Percentiles rank a stretch among this genome's conserved stretches.
Evolutionary conservation across 1,140 invertebrate species (phyloP).

Genomic region (Heliconius melpomene): DNA sequence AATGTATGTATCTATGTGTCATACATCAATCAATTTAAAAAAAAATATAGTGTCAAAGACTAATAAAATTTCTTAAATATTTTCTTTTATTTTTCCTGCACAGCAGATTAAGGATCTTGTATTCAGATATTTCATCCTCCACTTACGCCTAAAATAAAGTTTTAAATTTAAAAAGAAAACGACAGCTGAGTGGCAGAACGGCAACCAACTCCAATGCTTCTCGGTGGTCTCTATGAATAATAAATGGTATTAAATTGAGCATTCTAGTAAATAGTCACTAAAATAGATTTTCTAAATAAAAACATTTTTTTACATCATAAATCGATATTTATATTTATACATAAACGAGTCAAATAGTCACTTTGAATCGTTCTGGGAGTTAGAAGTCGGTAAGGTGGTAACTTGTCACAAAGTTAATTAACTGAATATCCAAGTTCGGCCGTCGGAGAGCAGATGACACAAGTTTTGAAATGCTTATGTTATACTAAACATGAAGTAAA

Average conservation of each 20-base stretch:
- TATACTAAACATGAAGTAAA: not conserved
- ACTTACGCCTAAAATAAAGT: too few species aligned
- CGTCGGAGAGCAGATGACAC: not conserved
- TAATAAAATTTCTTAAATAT: not conserved
- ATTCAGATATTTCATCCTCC: too few species aligned
- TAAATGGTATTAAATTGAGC: too few species aligned
- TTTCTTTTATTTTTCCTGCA: too few species aligned
- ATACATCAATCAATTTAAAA: not conserved
- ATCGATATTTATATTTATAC: conserved; percentile 5
- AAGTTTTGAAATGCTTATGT: not conserved
- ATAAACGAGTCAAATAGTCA: conserved; percentile 7
- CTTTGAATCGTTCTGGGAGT: conserved; percentile 14
- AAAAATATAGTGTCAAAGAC: too few species aligned
- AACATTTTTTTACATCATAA: not conserved
- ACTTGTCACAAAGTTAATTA: conserved; percentile 34
- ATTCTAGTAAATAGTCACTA: too few species aligned
- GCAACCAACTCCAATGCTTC: too few species aligned
- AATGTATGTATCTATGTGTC: not conserved
- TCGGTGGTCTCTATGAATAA: too few species aligned
- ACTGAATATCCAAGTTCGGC: conserved; percentile 27
- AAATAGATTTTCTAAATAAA: too few species aligned
- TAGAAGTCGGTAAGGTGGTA: conserved; percentile 23
- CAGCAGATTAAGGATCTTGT: too few species aligned
- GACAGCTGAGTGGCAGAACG: too few species aligned
- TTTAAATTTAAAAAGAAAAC: too few species aligned